phyloP scores from a whole-genome alignment of 2,888 invertebrate species.

The Thecocarcelia acutangulata region DNA sequence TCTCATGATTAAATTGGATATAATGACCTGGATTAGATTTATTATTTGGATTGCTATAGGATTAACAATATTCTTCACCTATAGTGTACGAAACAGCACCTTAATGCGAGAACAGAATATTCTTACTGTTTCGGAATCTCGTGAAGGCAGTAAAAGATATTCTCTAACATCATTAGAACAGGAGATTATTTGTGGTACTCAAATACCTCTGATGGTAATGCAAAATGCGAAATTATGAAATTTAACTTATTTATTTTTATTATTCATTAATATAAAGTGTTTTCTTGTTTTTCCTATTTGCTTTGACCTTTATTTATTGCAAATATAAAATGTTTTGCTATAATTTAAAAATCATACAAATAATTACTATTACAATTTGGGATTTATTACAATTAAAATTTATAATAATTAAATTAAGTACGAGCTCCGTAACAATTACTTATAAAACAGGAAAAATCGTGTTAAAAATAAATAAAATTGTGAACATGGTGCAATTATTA shows the following conservation, averaged over 20 bases:
- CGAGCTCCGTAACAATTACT: too few relatives aligned
- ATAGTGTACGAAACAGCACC: constrained; percentile 84
- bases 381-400: too few relatives aligned
- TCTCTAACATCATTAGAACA: constrained; percentile 54
- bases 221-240: constrained; percentile 64
- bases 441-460: too few relatives aligned
- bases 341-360: too few relatives aligned
- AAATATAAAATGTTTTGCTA: too few relatives aligned
- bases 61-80: constrained; percentile 84
- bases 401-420: too few relatives aligned
- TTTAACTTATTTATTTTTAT: neutral
- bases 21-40: constrained; percentile 92
- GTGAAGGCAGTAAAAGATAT: constrained; percentile 71
- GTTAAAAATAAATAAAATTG: too few relatives aligned
- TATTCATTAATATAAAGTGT: too few relatives aligned
- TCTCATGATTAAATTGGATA: constrained; percentile 86
- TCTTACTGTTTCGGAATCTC: constrained; percentile 70
- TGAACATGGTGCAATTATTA: too few relatives aligned
- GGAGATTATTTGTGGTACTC: constrained; percentile 57
- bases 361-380: too few relatives aligned
- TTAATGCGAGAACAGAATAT: constrained; percentile 73
- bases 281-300: too few relatives aligned
- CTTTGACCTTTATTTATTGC: too few relatives aligned
- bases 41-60: constrained; percentile 89
- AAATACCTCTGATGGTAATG: constrained; percentile 70